Percentiles rank a stretch among this genome's conserved stretches.
These are phyloP conservation scores for Ahaetulla prasina DNA, from an alignment of 2,113 vertebrate species.

Conservation along the genomic window DNA sequence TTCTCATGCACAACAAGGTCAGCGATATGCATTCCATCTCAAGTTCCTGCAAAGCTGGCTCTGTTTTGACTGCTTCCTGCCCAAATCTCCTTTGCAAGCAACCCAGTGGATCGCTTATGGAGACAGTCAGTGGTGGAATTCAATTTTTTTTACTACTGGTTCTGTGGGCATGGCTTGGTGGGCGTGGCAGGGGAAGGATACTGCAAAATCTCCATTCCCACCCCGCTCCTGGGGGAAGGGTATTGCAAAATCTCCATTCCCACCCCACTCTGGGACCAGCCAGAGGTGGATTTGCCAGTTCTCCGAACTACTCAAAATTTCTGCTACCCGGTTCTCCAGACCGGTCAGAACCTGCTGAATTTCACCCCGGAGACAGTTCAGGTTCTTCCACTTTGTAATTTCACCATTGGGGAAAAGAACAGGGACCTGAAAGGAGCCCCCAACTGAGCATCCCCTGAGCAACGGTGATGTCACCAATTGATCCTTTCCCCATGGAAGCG, in stretches of 20 bases:
- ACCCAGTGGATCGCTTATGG: not conserved
- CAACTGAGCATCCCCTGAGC: not conserved
- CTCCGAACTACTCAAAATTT: too few relatives aligned
- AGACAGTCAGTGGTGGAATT: too few relatives aligned
- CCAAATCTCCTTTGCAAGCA: not conserved
- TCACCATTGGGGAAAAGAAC: not conserved
- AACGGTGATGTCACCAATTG: not conserved
- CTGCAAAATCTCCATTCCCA: too few relatives aligned
- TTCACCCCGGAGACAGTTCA: not conserved
- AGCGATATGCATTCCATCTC: not conserved
- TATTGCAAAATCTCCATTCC: too few relatives aligned
- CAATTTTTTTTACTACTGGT: too few relatives aligned
- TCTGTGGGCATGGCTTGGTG: too few relatives aligned
- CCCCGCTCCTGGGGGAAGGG: too few relatives aligned
- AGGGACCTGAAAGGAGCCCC: not conserved
- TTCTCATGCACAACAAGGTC: not conserved
- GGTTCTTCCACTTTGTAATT: not conserved
- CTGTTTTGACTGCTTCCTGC: not conserved
- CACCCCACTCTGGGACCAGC: too few relatives aligned
- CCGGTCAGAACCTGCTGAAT: too few relatives aligned
- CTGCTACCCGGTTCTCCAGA: too few relatives aligned
- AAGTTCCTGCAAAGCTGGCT: not conserved
- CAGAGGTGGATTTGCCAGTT: too few relatives aligned
- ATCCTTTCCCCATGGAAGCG: not conserved
- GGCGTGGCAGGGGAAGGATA: too few relatives aligned